These are phyloP conservation scores for Syncerus caffer DNA, from an alignment of 2,797 vertebrate genomes.

Conservation along the genomic window DNA sequence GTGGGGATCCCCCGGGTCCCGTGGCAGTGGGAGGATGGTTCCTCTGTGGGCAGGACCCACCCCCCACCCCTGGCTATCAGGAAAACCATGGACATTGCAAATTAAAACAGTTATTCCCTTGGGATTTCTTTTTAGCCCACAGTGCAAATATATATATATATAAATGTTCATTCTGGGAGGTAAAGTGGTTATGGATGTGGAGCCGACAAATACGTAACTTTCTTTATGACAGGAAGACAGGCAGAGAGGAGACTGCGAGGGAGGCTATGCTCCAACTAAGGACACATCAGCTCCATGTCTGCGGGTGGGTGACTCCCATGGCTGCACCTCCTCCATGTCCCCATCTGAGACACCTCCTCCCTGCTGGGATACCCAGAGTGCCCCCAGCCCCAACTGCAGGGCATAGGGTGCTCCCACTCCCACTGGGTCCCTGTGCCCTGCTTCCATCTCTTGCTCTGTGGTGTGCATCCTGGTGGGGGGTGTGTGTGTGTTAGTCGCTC, in stretches of 20 bases:
- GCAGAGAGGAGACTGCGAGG: background rate
- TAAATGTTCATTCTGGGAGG: background rate
- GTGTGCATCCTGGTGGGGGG: background rate
- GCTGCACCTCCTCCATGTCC: background rate
- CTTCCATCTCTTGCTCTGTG: background rate
- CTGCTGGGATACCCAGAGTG: background rate
- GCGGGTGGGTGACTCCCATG: too few relatives aligned
- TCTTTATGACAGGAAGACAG: background rate
- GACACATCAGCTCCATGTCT: too few relatives aligned
- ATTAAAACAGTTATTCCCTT: background rate
- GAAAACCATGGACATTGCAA: background rate
- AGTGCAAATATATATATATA: background rate
- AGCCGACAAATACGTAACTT: background rate
- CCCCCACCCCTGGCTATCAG: background rate
- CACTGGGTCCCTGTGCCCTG: background rate
- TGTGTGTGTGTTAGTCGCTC: background rate
- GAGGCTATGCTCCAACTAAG: fast-evolving
- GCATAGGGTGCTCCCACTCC: too few relatives aligned
- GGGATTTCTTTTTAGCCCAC: background rate
- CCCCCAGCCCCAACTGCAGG: background rate
- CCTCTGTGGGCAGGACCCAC: background rate
- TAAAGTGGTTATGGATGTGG: background rate
- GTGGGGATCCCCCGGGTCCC: background rate
- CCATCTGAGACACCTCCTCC: background rate
- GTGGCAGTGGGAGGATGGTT: fast-evolving